Conservation (phyloP, 2,888 invertebrate genomes). For the Leucophenga montana region DNA sequence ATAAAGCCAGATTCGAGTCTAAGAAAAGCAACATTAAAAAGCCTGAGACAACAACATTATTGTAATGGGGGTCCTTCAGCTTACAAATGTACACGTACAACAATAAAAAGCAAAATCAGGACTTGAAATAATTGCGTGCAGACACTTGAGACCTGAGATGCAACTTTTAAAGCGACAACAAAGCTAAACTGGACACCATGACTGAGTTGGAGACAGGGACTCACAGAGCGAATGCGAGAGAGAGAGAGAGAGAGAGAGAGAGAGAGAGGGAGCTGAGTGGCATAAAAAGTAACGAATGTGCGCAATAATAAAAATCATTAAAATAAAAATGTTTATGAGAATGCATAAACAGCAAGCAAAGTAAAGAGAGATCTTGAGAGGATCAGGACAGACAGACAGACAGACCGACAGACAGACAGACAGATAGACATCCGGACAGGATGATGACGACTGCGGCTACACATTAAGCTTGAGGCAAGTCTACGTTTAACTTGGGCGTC, state of each 20-base stretch:
- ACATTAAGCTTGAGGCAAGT: slow-evolving; percentile 12
- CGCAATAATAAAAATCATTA: slow-evolving; percentile 70
- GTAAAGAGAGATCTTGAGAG: slow-evolving; percentile 24
- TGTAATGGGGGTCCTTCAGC: slow-evolving; percentile 7
- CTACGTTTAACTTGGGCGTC: slow-evolving; percentile 43
- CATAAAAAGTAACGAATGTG: slow-evolving; percentile 66
- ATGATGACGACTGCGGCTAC: slow-evolving; percentile 13
- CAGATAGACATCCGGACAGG: neutral
- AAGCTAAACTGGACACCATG: neutral
- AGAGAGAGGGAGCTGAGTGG: slow-evolving; percentile 33
- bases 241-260: neutral
- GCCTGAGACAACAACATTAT: slow-evolving; percentile 16
- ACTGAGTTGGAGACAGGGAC: neutral
- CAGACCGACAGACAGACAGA: neutral
- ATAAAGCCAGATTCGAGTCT: neutral
- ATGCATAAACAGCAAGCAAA: slow-evolving; percentile 58
- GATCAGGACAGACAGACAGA: slow-evolving; percentile 1
- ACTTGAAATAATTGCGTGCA: slow-evolving; percentile 27
- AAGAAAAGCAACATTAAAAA: slow-evolving; percentile 5
- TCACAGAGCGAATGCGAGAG: neutral
- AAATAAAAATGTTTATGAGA: slow-evolving; percentile 71
- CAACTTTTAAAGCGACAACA: neutral
- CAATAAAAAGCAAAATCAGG: slow-evolving; percentile 25
- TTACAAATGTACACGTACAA: neutral
- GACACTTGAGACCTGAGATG: slow-evolving; percentile 9